A percentile compares a stretch with the other conserved stretches of the same genome.
Evolutionary conservation across 2,888 invertebrate genomes (phyloP).

Genomic region (Proisotoma minuta): DNA sequence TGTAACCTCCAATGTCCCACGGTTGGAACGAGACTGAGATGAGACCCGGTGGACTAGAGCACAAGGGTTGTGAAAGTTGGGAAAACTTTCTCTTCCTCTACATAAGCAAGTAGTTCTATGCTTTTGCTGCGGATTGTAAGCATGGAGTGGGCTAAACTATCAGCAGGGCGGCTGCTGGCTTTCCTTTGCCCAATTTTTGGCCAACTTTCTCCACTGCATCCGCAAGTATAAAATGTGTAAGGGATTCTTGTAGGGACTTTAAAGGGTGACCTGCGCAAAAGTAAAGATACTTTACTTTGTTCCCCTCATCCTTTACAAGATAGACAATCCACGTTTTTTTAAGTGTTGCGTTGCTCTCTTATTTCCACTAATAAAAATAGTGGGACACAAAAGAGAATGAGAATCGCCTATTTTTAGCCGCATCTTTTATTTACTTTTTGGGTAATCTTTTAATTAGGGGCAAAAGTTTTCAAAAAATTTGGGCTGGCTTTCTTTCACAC

Average conservation of each 20-base stretch:
- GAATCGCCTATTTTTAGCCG: too few relatives aligned
- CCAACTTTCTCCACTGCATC: not conserved
- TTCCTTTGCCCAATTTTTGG: not conserved
- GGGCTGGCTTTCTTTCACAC: too few relatives aligned
- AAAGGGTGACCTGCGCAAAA: conserved; percentile 45
- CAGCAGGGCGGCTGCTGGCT: not conserved
- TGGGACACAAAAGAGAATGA: too few relatives aligned
- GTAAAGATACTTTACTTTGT: too few relatives aligned
- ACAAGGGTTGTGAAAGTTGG: conserved; percentile 38
- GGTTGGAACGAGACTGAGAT: conserved; percentile 47
- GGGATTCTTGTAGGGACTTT: conserved; percentile 36
- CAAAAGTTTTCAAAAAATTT: too few relatives aligned
- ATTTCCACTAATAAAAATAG: too few relatives aligned
- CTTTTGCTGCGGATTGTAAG: not conserved
- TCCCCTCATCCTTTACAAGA: too few relatives aligned
- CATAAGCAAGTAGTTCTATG: too few relatives aligned
- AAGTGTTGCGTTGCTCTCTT: too few relatives aligned
- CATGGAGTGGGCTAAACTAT: not conserved
- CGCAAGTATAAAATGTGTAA: conserved; percentile 35
- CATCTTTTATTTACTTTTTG: too few relatives aligned
- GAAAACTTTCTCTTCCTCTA: conserved; percentile 24
- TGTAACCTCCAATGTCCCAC: conserved; percentile 46
- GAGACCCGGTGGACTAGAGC: conserved; percentile 33
- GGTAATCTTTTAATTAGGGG: too few relatives aligned
- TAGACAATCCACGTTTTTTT: too few relatives aligned